Evolutionary conservation across 2,113 vertebrate species (phyloP).

Genomic region (Melanostigma gelatinosum): DNA sequence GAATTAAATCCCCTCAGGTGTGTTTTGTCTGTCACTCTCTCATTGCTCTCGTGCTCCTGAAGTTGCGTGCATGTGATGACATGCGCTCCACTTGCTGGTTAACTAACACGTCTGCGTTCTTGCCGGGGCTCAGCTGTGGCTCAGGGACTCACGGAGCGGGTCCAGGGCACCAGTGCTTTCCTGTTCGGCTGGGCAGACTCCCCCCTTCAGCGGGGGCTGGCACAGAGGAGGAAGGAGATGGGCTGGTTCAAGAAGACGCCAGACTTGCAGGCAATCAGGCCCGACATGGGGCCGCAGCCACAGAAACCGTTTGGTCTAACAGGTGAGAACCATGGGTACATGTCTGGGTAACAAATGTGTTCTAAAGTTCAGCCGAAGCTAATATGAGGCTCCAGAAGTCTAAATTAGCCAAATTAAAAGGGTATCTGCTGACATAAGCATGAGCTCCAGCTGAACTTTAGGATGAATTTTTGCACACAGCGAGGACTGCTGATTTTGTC

Average conservation of each 20-base stretch:
- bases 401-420: background rate
- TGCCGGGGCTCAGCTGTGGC: conserved; percentile 72
- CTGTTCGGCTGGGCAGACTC: conserved; percentile 83
- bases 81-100: background rate
- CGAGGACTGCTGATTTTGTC: background rate
- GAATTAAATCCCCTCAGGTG: conserved; percentile 18
- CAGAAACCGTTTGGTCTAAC: conserved; percentile 77
- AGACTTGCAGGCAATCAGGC: conserved; percentile 62
- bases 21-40: conserved; percentile 36
- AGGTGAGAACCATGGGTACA: conserved; percentile 67
- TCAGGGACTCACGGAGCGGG: conserved; percentile 68
- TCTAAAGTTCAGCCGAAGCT: background rate
- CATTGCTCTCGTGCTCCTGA: background rate
- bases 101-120: conserved; percentile 5
- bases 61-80: conserved; percentile 7
- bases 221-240: conserved; percentile 83
- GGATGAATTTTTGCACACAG: background rate
- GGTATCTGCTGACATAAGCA: too few species aligned
- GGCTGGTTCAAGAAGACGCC: conserved; percentile 81
- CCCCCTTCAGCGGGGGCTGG: conserved; percentile 74
- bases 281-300: conserved; percentile 77
- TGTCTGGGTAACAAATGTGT: background rate
- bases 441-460: background rate
- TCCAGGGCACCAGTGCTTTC: conserved; percentile 80
- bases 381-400: background rate